phyloP scores from a whole-genome alignment of 2,797 vertebrate species.

The Acanthurus tractus region DNA sequence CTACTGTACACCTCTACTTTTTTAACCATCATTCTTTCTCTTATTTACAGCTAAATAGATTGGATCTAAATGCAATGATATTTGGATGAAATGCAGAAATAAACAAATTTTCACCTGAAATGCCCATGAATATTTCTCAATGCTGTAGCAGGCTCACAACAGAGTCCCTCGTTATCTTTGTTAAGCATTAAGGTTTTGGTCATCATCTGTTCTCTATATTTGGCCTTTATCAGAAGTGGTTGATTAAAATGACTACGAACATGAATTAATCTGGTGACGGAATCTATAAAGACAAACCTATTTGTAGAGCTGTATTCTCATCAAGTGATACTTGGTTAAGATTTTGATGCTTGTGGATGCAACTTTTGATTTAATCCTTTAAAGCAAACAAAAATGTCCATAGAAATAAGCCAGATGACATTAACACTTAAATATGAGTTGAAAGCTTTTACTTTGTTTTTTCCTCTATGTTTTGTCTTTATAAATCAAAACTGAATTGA shows the following conservation, averaged over 20 bases:
- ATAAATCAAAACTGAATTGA: conserved; percentile 76
- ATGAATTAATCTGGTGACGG: conserved; percentile 14
- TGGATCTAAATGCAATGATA: conserved; percentile 68
- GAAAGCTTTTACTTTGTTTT: conserved; percentile 39
- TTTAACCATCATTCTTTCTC: conserved; percentile 39
- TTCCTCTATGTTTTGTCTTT: conserved; percentile 61
- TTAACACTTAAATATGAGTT: conserved; percentile 49
- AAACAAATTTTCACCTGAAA: conserved; percentile 52
- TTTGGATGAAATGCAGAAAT: conserved; percentile 60
- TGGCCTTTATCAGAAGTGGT: neutral
- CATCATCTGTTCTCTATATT: conserved; percentile 4
- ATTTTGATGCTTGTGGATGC: conserved; percentile 3
- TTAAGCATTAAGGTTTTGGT: conserved; percentile 2
- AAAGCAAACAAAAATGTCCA: conserved; percentile 40
- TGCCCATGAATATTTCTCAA: conserved; percentile 33
- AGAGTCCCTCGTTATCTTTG: conserved; percentile 11
- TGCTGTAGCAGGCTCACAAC: conserved; percentile 16
- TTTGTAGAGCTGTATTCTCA: conserved; percentile 31
- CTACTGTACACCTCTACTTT: conserved; percentile 40
- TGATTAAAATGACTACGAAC: neutral
- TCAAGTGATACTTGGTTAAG: conserved; percentile 5
- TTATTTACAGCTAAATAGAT: conserved; percentile 62
- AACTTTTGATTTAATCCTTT: conserved; percentile 23
- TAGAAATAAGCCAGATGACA: conserved; percentile 51
- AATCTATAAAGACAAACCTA: conserved; percentile 23